Evolutionary conservation across 2,888 invertebrate genomes (phyloP).

Genomic region (Silvanus unidentatus): DNA sequence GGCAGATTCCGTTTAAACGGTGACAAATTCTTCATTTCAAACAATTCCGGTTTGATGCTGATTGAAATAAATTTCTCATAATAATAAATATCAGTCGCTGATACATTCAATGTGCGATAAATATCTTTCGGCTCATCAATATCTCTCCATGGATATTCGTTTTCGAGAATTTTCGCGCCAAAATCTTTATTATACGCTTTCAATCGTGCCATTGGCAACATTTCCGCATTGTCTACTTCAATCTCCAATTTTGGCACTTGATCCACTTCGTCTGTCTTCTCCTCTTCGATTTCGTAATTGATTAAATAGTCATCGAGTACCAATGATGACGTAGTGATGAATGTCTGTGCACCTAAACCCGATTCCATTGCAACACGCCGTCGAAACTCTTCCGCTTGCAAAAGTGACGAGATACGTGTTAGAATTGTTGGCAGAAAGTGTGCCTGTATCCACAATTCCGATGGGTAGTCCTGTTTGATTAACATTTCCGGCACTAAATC

Average conservation of each 20-base stretch:
- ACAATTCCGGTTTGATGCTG: not conserved
- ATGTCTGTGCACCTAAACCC: conserved; percentile 38
- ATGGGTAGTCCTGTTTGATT: conserved; percentile 63
- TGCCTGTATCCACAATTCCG: conserved; percentile 79
- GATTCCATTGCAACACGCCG: conserved; percentile 49
- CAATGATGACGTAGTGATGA: conserved; percentile 35
- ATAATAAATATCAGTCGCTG: conserved; percentile 63
- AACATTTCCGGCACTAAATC: conserved; percentile 86
- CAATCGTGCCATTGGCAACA: not conserved
- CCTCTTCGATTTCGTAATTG: conserved; percentile 18
- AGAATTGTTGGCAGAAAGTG: conserved; percentile 77
- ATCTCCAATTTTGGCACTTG: no score
- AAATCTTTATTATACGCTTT: conserved; percentile 33
- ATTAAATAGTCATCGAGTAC: conserved; percentile 31
- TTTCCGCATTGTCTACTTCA: not conserved
- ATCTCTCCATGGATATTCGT: conserved; percentile 47
- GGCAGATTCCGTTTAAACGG: conserved; percentile 22
- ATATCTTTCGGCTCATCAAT: conserved; percentile 63
- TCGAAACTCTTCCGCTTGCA: conserved; percentile 70
- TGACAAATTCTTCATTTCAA: not conserved
- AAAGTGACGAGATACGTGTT: conserved; percentile 65
- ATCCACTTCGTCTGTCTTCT: conserved; percentile 16
- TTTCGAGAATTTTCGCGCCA: conserved; percentile 46
- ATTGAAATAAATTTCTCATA: conserved; percentile 57
- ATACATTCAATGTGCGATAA: conserved; percentile 55